These are phyloP conservation scores for Drosophila obscura DNA, from an alignment of 1,140 invertebrate genomes.

Conservation along the genomic window DNA sequence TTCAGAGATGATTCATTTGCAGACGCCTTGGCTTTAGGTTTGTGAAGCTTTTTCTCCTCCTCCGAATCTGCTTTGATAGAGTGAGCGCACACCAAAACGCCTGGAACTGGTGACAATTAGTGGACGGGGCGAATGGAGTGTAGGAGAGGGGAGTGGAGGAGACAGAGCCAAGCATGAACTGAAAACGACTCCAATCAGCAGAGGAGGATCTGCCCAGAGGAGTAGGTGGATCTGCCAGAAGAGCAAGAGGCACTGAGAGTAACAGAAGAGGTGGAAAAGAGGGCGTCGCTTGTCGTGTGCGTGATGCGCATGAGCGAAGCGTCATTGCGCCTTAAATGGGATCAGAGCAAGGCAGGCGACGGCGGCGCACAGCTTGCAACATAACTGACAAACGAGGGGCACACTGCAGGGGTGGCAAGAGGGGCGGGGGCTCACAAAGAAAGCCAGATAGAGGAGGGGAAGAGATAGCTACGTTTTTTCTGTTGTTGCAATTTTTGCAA, in stretches of 20 bases:
- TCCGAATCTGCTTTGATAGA: slow-evolving; percentile 60
- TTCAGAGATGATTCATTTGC: slow-evolving; percentile 16
- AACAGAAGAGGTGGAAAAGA: neutral
- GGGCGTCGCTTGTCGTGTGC: slow-evolving; percentile 59
- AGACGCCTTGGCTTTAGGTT: slow-evolving; percentile 36
- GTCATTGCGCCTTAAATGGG: slow-evolving; percentile 80
- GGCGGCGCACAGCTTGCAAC: slow-evolving; percentile 37
- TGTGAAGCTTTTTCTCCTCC: slow-evolving; percentile 50
- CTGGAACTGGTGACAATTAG: slow-evolving; percentile 25
- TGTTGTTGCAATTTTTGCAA: slow-evolving; percentile 69
- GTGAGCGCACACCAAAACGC: slow-evolving; percentile 46
- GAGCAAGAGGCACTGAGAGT: neutral
- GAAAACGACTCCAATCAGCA: neutral
- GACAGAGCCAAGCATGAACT: too few relatives aligned
- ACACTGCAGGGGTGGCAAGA: neutral
- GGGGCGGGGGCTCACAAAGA: slow-evolving; percentile 3
- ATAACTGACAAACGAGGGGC: slow-evolving; percentile 36
- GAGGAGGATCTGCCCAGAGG: too few relatives aligned
- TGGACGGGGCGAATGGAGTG: too few relatives aligned
- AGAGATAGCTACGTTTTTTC: slow-evolving; percentile 14
- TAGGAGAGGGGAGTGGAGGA: slow-evolving; percentile 1
- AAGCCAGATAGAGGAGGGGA: neutral
- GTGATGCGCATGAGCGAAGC: slow-evolving; percentile 80
- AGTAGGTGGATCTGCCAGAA: slow-evolving; percentile 24
- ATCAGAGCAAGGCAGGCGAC: slow-evolving; percentile 4